These are phyloP conservation scores for Eilema depressum DNA, from an alignment of 2,888 invertebrate genomes.

Conservation along the genomic window DNA sequence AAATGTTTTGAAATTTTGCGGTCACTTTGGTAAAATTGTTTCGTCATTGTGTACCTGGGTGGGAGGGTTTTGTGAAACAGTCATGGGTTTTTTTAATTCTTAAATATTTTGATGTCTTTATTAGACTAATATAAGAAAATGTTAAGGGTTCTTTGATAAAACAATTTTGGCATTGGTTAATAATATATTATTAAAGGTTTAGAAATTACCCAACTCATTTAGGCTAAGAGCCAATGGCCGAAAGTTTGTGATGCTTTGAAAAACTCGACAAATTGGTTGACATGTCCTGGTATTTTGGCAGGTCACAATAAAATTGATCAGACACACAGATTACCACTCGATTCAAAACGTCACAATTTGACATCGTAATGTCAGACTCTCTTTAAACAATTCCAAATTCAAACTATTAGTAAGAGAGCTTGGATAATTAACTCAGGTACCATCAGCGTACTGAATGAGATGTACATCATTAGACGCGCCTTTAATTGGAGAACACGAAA, in stretches of 20 bases:
- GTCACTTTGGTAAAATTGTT: conserved; percentile 40
- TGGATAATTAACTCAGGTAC: too few species aligned
- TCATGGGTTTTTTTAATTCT: neutral
- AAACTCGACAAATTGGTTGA: too few species aligned
- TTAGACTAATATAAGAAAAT: neutral
- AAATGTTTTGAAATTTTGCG: conserved; percentile 64
- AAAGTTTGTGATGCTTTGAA: neutral
- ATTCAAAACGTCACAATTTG: neutral
- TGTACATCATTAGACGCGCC: too few species aligned
- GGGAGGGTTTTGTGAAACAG: neutral
- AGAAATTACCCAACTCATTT: neutral
- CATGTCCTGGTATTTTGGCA: too few species aligned
- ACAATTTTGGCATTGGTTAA: neutral
- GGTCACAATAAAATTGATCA: neutral
- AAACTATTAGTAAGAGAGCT: too few species aligned
- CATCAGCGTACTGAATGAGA: too few species aligned
- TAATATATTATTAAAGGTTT: neutral
- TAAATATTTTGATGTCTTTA: conserved; percentile 9
- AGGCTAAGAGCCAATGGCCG: neutral
- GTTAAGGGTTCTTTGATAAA: neutral
- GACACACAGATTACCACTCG: neutral
- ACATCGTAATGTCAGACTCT: too few species aligned
- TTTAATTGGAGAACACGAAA: too few species aligned
- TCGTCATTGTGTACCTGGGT: conserved; percentile 52
- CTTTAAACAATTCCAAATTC: neutral